Conservation (phyloP, 2,888 invertebrate species). For the Melanotus villosus region DNA sequence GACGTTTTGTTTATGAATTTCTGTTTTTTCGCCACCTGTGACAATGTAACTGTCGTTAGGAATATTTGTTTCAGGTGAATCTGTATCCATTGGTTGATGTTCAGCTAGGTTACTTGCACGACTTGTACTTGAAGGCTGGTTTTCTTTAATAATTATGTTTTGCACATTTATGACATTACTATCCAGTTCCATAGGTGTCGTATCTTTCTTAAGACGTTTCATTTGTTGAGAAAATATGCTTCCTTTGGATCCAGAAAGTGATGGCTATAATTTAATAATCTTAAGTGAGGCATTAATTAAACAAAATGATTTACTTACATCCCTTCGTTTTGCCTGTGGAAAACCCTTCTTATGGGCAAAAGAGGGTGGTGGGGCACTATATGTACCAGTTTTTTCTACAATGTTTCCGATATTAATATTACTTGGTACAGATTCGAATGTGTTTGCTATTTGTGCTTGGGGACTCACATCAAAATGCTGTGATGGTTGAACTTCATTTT, state of each 20-base stretch:
- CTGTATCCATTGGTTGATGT: slow-evolving; percentile 10
- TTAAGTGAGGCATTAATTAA: too few relatives aligned
- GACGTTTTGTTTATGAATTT: slow-evolving; percentile 84
- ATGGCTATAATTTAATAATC: slow-evolving; percentile 47
- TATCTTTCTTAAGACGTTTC: slow-evolving; percentile 62
- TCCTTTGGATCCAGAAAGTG: slow-evolving; percentile 61
- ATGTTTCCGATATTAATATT: slow-evolving; percentile 71
- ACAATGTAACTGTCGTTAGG: slow-evolving; percentile 69
- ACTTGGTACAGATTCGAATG: slow-evolving; percentile 68
- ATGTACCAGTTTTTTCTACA: slow-evolving; percentile 69
- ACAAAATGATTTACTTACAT: slow-evolving; percentile 58
- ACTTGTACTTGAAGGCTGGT: slow-evolving; percentile 2
- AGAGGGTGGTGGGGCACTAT: not conserved
- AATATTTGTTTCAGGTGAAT: slow-evolving; percentile 45
- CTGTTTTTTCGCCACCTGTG: slow-evolving; percentile 69
- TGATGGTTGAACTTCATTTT: not conserved
- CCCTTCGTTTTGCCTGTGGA: slow-evolving; percentile 69
- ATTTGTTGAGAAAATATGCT: slow-evolving; percentile 72
- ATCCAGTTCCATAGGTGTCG: slow-evolving; percentile 21
- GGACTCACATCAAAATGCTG: not conserved
- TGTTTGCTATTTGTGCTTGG: slow-evolving; percentile 60
- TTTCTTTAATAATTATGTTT: slow-evolving; percentile 8
- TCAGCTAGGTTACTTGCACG: not conserved
- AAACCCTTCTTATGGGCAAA: slow-evolving; percentile 67
- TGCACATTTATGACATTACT: not conserved